A percentile compares a stretch with the other conserved stretches of the same genome.
phyloP scores from a whole-genome alignment of 64 coral and sea anemone genomes.

The Actinia equina region DNA sequence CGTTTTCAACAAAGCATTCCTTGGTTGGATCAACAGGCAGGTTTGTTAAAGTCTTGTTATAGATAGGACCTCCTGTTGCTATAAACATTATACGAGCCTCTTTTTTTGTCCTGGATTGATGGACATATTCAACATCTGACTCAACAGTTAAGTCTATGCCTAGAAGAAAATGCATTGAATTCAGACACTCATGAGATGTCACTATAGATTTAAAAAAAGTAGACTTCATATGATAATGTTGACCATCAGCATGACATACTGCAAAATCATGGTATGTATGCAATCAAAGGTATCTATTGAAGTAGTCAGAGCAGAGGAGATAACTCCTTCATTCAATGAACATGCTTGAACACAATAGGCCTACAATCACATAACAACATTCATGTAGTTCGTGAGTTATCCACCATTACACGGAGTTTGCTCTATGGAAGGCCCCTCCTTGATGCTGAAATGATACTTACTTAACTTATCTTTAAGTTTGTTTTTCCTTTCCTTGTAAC shows the following conservation, averaged over 20 bases:
- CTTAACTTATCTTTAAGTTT: constrained; percentile 7
- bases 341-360: too few species aligned
- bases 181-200: too few species aligned
- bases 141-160: constrained; percentile 22
- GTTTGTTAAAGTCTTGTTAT: constrained; percentile 8
- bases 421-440: not conserved
- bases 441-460: not conserved
- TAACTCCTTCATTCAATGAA: too few species aligned
- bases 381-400: not conserved
- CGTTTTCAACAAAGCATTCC: not conserved
- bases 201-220: too few species aligned
- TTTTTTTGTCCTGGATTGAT: not conserved
- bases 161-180: not conserved
- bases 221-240: not conserved
- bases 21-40: not conserved
- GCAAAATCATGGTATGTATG: too few species aligned
- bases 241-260: not conserved
- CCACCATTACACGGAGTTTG: not conserved
- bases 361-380: too few species aligned
- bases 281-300: too few species aligned
- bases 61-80: not conserved
- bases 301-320: too few species aligned
- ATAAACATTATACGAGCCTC: constrained; percentile 1
- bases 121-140: constrained; percentile 38
- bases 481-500: constrained; percentile 19